Percentiles rank a stretch among this genome's conserved stretches.
Evolutionary conservation across 2,888 invertebrate genomes (phyloP).

Genomic region (Agapostemon virescens): DNA sequence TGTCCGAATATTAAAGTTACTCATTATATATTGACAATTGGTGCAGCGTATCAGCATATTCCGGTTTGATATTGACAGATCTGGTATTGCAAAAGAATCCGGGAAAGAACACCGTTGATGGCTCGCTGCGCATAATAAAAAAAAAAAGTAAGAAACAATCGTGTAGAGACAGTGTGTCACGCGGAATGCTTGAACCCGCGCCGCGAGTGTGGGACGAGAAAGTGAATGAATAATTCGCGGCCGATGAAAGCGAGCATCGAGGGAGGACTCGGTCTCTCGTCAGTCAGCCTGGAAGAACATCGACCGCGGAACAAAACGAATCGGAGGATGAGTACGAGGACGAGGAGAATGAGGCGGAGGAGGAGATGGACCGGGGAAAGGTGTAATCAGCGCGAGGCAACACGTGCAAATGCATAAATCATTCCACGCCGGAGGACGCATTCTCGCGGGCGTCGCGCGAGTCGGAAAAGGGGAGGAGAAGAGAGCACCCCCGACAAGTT

Average conservation of each 20-base stretch:
- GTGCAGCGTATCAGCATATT: too few relatives aligned
- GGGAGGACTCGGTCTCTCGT: background rate
- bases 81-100: too few relatives aligned
- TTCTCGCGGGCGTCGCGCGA: constrained; percentile 36
- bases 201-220: constrained; percentile 6
- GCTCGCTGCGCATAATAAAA: too few relatives aligned
- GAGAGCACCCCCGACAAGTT: constrained; percentile 22
- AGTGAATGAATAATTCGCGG: constrained; percentile 12
- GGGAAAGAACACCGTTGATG: too few relatives aligned
- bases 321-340: background rate
- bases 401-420: constrained; percentile 48
- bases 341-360: background rate
- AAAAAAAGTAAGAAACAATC: background rate
- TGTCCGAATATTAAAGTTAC: too few relatives aligned
- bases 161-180: background rate
- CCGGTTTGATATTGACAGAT: too few relatives aligned
- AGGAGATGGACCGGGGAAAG: background rate
- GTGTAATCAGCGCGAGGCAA: constrained; percentile 43
- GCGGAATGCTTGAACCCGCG: background rate
- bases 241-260: constrained; percentile 24
- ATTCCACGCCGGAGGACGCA: constrained; percentile 41
- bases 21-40: too few relatives aligned
- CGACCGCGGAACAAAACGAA: constrained; percentile 7
- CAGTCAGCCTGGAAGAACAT: constrained; percentile 1
- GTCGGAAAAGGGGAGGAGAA: background rate